Evolutionary conservation across 2,888 invertebrate genomes (phyloP).

Genomic region (Brachypalpus laphriformis): DNA sequence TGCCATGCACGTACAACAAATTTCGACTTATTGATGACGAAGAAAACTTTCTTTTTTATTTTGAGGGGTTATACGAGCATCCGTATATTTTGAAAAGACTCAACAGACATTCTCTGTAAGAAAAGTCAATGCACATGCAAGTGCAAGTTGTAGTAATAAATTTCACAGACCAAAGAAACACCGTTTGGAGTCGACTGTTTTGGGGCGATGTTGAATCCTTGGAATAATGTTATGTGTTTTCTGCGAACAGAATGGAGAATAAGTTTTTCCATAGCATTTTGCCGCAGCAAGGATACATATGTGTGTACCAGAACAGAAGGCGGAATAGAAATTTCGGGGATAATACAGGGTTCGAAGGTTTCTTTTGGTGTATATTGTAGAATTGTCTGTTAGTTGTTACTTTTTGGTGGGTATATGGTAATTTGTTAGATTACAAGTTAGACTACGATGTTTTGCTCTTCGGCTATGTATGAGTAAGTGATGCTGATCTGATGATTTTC

Average conservation of each 20-base stretch:
- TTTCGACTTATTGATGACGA: slow-evolving; percentile 28
- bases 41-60: neutral
- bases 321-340: slow-evolving; percentile 2
- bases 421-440: neutral
- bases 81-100: slow-evolving; percentile 6
- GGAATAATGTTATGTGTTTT: slow-evolving; percentile 5
- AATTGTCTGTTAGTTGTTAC: slow-evolving; percentile 20
- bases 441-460: neutral
- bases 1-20: slow-evolving; percentile 7
- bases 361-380: neutral
- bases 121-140: slow-evolving; percentile 28
- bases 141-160: slow-evolving; percentile 52
- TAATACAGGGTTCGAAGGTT: slow-evolving; percentile 1
- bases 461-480: neutral
- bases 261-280: neutral
- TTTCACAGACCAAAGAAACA: slow-evolving; percentile 7
- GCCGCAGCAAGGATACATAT: neutral
- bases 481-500: neutral
- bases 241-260: neutral
- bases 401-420: slow-evolving; percentile 25
- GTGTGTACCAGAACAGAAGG: neutral
- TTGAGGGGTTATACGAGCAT: neutral
- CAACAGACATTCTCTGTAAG: neutral
- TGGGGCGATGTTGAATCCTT: neutral
- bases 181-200: slow-evolving; percentile 4